phyloP scores from a whole-genome alignment of 2,113 vertebrate species.

The Neotragus pygmaeus region DNA sequence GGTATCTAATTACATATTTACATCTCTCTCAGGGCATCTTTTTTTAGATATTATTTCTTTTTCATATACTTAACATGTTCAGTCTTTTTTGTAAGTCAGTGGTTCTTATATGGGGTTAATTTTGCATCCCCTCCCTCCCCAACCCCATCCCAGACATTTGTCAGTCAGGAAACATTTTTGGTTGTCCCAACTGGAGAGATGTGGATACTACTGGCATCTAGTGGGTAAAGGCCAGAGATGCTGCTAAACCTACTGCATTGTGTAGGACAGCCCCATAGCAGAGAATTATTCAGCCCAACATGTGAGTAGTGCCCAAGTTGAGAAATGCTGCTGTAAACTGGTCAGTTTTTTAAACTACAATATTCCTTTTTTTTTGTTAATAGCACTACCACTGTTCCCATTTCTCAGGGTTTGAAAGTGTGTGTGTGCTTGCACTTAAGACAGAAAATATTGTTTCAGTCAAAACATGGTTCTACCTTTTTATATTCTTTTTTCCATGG shows the following conservation, averaged over 20 bases:
- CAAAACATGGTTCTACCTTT: not conserved
- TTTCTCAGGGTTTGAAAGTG: not conserved
- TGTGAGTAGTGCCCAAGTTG: not conserved
- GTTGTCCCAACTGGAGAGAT: not conserved
- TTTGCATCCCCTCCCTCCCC: not conserved
- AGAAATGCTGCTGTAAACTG: not conserved
- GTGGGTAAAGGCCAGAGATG: not conserved
- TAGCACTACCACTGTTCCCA: not conserved
- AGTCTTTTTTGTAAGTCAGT: not conserved
- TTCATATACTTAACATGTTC: not conserved
- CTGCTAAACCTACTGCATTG: not conserved
- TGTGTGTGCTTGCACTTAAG: not conserved
- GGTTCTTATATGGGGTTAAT: not conserved
- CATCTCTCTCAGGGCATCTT: not conserved
- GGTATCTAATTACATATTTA: not conserved
- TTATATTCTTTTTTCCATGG: not conserved
- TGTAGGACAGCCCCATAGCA: not conserved
- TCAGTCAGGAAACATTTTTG: not conserved
- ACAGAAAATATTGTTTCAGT: not conserved
- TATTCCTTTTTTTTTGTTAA: not conserved
- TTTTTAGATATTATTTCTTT: not conserved
- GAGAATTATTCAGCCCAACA: not conserved
- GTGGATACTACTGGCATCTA: not conserved
- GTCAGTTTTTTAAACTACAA: not conserved
- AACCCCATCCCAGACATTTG: not conserved